Conservation (phyloP, 2,113 vertebrate genomes). For the Patagioenas fasciata region DNA sequence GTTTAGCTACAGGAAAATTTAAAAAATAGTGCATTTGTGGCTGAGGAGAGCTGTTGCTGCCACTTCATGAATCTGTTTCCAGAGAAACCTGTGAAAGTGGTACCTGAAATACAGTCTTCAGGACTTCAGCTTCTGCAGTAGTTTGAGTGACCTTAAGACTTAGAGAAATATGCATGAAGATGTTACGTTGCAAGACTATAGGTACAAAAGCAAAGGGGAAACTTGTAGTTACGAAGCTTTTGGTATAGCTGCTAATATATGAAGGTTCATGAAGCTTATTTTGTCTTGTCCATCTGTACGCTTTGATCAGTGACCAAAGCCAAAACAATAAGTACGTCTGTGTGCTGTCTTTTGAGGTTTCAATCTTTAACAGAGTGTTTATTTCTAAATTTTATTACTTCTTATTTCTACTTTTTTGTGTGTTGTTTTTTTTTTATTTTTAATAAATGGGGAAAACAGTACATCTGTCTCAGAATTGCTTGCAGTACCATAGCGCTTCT, state of each 20-base stretch:
- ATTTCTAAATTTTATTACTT: background rate
- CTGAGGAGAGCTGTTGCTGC: background rate
- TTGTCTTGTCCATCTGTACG: background rate
- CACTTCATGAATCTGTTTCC: background rate
- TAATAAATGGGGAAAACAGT: background rate
- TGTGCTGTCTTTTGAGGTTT: background rate
- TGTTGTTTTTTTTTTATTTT: background rate
- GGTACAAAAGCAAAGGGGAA: background rate
- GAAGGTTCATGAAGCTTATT: background rate
- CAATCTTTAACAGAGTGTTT: background rate
- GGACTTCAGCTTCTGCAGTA: background rate
- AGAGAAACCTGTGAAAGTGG: background rate
- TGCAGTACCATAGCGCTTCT: background rate
- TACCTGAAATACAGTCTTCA: background rate
- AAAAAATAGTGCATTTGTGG: background rate
- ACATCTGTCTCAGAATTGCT: background rate
- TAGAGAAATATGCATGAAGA: background rate
- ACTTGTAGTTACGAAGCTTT: background rate
- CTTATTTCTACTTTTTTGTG: background rate
- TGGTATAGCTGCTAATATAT: background rate
- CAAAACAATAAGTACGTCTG: background rate
- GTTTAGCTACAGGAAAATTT: background rate
- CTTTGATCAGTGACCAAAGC: background rate
- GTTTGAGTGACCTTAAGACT: background rate
- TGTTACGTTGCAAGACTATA: background rate